Conservation (phyloP, 2,797 vertebrate genomes). For the Crenichthys baileyi region DNA sequence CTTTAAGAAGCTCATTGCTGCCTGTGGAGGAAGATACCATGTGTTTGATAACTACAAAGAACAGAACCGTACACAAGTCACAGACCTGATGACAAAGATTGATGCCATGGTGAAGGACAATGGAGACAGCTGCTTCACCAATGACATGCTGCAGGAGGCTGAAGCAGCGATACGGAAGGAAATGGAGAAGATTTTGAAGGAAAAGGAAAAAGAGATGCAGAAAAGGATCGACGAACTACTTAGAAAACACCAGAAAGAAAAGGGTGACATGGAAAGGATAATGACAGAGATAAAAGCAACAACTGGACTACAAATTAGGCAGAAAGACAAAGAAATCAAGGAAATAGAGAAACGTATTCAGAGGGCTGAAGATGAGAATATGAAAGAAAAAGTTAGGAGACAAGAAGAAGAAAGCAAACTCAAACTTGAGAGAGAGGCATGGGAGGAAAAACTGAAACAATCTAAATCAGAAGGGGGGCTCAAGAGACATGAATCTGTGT, state of each 20-base stretch:
- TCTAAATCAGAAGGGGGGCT: not conserved
- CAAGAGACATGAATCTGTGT: not conserved
- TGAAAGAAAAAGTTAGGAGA: constrained; percentile 2
- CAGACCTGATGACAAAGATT: not conserved
- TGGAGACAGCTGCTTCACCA: not conserved
- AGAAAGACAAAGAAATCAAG: constrained; percentile 2
- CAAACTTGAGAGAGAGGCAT: not conserved
- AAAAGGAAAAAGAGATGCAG: constrained; percentile 9
- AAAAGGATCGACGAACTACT: not conserved
- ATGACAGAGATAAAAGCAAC: not conserved
- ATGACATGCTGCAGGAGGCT: constrained; percentile 6
- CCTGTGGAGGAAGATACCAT: constrained; percentile 40
- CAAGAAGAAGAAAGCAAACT: constrained; percentile 1
- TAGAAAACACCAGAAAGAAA: constrained; percentile 11
- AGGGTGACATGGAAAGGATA: not conserved
- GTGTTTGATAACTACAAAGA: not conserved
- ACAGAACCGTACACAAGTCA: not conserved
- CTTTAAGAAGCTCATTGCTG: constrained; percentile 20
- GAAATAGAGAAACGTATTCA: not conserved
- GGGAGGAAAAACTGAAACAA: not conserved
- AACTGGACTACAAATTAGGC: not conserved
- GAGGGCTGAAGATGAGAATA: not conserved
- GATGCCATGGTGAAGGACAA: not conserved
- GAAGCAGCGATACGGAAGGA: constrained; percentile 34
- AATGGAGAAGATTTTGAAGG: not conserved